Conservation (phyloP, 2,888 invertebrate species). For the Callyntrura sp. region DNA sequence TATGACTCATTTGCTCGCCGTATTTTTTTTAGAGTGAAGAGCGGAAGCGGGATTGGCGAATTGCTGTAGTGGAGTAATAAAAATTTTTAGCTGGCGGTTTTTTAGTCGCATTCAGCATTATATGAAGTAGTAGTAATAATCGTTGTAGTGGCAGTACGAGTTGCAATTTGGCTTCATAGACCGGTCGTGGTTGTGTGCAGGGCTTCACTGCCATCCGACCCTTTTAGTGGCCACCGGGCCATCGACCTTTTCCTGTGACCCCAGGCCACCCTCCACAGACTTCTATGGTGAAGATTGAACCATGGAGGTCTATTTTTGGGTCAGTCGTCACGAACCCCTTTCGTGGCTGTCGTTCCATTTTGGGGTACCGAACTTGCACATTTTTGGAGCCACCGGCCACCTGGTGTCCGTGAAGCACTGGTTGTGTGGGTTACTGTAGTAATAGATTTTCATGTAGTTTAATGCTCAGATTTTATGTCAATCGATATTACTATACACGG, state of each 20-base stretch:
- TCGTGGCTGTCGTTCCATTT: no score
- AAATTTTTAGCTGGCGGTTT: constrained; percentile 5
- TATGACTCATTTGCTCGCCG: constrained; percentile 44
- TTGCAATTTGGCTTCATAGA: constrained; percentile 19
- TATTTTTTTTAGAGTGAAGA: constrained; percentile 2
- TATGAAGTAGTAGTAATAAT: not conserved
- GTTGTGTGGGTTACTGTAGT: constrained; percentile 21
- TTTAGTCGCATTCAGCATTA: not conserved
- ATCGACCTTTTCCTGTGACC: no score
- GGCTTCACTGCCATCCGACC: no score
- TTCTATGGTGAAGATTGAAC: no score
- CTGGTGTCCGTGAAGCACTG: no score
- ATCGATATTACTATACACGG: constrained; percentile 45
- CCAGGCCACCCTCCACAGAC: no score
- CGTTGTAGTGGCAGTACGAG: constrained; percentile 6
- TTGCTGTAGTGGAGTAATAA: constrained; percentile 15
- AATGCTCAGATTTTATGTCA: constrained; percentile 56
- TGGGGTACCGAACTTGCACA: no score
- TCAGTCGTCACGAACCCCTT: no score
- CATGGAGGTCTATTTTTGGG: no score
- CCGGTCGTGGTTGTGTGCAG: not conserved
- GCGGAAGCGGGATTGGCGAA: not conserved
- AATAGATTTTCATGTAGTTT: constrained; percentile 65
- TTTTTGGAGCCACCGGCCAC: no score
- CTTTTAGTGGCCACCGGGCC: no score